Conservation (phyloP, 1,140 invertebrate species). For the Dreissena polymorpha region DNA sequence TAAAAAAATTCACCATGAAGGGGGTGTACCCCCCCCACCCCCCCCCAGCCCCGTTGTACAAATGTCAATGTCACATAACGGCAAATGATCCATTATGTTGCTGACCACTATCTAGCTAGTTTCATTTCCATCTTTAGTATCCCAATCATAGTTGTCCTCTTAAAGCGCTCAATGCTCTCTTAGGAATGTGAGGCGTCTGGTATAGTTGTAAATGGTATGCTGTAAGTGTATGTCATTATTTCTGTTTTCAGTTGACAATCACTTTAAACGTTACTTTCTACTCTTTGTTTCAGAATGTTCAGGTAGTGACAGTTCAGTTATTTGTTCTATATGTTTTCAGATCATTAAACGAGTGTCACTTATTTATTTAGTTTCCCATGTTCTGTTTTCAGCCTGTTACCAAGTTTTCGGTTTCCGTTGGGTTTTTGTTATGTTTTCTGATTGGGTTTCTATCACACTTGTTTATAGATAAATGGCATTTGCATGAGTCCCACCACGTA, state of each 20-base stretch:
- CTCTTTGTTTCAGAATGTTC: constrained; percentile 13
- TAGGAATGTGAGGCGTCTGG: too few relatives aligned
- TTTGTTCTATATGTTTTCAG: not conserved
- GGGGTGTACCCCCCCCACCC: too few relatives aligned
- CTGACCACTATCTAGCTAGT: too few relatives aligned
- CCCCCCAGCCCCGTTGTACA: too few relatives aligned
- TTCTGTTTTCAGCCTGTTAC: constrained; percentile 12
- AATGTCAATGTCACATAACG: too few relatives aligned
- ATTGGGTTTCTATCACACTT: constrained; percentile 43
- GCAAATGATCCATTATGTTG: too few relatives aligned
- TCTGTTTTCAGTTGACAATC: constrained; percentile 11
- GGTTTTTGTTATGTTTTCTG: constrained; percentile 17
- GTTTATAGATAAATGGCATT: constrained; percentile 88
- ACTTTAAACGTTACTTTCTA: constrained; percentile 42
- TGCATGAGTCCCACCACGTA: constrained; percentile 84
- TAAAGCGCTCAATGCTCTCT: too few relatives aligned
- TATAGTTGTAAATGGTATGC: too few relatives aligned
- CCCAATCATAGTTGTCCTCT: too few relatives aligned
- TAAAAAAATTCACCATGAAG: too few relatives aligned
- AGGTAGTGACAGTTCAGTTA: constrained; percentile 6
- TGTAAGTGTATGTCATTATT: too few relatives aligned
- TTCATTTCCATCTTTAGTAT: too few relatives aligned
- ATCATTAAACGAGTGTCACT: not conserved
- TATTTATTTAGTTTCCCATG: not conserved
- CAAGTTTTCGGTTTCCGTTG: constrained; percentile 5